Conservation (phyloP, 2,888 invertebrate species). For the Stenichneumon culpator region DNA sequence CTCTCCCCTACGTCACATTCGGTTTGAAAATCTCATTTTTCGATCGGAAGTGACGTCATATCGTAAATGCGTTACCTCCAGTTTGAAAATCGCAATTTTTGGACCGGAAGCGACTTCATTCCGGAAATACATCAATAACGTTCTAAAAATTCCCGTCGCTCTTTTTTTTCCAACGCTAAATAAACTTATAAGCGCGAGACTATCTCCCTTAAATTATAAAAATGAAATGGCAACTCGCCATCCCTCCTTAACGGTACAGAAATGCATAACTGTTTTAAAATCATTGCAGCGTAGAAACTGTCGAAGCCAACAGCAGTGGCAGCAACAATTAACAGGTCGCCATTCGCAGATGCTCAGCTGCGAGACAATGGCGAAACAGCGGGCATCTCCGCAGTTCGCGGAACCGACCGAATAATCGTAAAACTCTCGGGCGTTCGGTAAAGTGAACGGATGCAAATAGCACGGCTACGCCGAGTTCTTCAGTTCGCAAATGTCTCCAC, state of each 20-base stretch:
- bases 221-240: background rate
- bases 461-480: constrained; percentile 27
- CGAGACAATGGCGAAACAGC: constrained; percentile 48
- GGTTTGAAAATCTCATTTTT: too few species aligned
- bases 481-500: constrained; percentile 58
- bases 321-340: constrained; percentile 57
- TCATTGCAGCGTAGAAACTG: constrained; percentile 11
- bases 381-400: constrained; percentile 10
- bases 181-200: background rate
- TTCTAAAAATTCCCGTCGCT: too few species aligned
- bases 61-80: too few species aligned
- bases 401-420: constrained; percentile 39
- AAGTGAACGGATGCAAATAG: constrained; percentile 40
- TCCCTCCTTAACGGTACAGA: background rate
- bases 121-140: too few species aligned
- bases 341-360: constrained; percentile 12
- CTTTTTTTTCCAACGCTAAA: background rate
- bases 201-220: background rate
- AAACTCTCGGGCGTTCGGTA: constrained; percentile 38
- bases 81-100: too few species aligned
- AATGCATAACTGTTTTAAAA: constrained; percentile 8
- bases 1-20: too few species aligned
- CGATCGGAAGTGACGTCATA: too few species aligned
- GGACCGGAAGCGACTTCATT: too few species aligned
- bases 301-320: constrained; percentile 8